Evolutionary conservation across 1,140 invertebrate genomes (phyloP), one percentile per base, ranked within the genome.

Genomic region (Aleiodes sp.): DNA sequence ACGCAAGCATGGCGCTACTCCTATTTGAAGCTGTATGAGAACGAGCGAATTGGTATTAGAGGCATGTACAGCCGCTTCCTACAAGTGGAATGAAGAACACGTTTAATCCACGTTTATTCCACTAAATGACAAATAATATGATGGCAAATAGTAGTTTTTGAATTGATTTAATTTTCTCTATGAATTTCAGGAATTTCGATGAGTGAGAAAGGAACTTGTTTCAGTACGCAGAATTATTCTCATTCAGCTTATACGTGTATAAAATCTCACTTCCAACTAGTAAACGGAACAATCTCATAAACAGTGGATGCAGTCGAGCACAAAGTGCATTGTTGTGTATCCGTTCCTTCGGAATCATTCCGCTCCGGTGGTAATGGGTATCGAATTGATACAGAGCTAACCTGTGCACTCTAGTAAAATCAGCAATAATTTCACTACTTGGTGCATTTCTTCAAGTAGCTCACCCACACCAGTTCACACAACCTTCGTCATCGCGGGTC

Each of bases 1-100:
- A 46, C 46, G 63, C 43, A 46, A 37, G 29, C 65, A 29, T 71
- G 70, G 63, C 43, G 24, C 43, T 67, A 68, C 64, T 67, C 39
- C 10, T 52, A 68, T 68, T 70, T 39, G 52, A 19, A 67, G 65
- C 24, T 28, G 12, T 57, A 24, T 31, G 29, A 56, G 9, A n/a
- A 12, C 24, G n/a, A 21, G 24, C 10, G 41, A 26, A 57, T 67
- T 59, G 65, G 65, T 59, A 67, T 67, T 67, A 29, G 35, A 19
- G 31, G 65, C 28, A 67, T 67, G 65, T 28, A 67, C 35, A 21
- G n/a, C 35, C 12, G 21, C 1, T 26, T 6, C 2, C 10, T 66
- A 56, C 24, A 29, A 70, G 67, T 68, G 61, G 31, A 65, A 19
- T 21, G 46, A n/a, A 21, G 65, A 67, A 67, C 57, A 59, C 57